Evolutionary conservation across 2,797 vertebrate genomes (phyloP), one percentile per base, ranked within the genome.

Genomic region (Carapus acus): DNA sequence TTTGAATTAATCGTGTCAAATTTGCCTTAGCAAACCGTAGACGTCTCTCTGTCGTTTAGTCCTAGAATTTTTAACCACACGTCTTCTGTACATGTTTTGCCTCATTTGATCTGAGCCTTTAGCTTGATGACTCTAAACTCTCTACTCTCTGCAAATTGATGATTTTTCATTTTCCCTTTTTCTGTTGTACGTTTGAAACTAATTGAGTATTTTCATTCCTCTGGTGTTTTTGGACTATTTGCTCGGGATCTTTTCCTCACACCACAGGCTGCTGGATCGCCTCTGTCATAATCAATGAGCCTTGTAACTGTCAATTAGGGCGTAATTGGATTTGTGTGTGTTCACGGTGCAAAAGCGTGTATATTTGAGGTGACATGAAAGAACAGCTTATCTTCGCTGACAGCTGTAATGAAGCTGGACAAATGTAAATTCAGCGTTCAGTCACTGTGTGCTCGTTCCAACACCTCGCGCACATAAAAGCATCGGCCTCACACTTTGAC

Each of bases 251-350:
- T 79, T 75, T 79, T 59, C 65, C 68, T 54, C 41, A n/a, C 45
- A 1, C 38, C 69, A 73, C 54, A 44, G 61, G 72, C 73, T 67
- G 68, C 79, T 78, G 64, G 66, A 41, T 62, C 39, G 74, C 54
- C 43, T 77, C 73, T 69, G 77, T 84, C 81, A 84, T 80, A 86
- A 83, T 88, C 85, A 88, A 81, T 88, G 85, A 85, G 81, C 73
- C 81, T 71, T 84, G 82, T 82, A 82, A 81, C 80, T 76, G 82
- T 80, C 83, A 83, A 83, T 89, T 86, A 88, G 64, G 57, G 38
- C 50, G 34, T 88, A 87, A 88, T 86, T 86, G 83, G 84, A 88
- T 88, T 83, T 80, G 76, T 66, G 67, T 69, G 72, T 79, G 68
- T 76, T 76, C 43, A 39, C 70, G 67, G 71, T 76, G 53, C 64